Evolutionary conservation across 2,888 invertebrate species (phyloP).

Genomic region (Drosophila gaucha): DNA sequence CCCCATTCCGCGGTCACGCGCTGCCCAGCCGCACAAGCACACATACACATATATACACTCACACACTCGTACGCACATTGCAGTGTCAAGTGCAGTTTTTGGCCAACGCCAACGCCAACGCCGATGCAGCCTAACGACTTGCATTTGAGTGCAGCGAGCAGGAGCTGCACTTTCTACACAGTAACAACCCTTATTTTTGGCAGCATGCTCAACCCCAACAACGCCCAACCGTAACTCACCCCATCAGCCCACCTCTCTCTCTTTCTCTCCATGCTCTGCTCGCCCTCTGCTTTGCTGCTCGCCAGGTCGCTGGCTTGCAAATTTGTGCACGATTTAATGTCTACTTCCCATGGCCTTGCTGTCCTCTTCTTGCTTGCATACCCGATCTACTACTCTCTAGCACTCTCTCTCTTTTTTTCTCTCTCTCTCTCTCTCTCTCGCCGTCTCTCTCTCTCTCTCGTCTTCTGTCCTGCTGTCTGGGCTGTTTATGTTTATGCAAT

Average conservation of each 20-base stretch:
- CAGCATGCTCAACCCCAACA: conserved; percentile 16
- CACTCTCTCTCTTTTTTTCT: neutral
- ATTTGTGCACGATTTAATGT: conserved; percentile 65
- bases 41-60: conserved; percentile 5
- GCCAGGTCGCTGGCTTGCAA: conserved; percentile 43
- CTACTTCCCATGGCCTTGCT: conserved; percentile 41
- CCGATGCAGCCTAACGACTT: conserved; percentile 25
- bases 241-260: conserved; percentile 4
- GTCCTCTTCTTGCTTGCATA: conserved; percentile 15
- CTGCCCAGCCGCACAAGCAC: conserved; percentile 6
- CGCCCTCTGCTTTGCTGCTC: conserved; percentile 6
- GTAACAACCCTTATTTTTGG: conserved; percentile 71
- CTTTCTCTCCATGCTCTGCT: neutral
- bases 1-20: conserved; percentile 45
- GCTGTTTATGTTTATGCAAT: conserved; percentile 52
- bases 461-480: conserved; percentile 34
- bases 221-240: conserved; percentile 10
- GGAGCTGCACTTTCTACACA: conserved; percentile 59
- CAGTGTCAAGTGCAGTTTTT: conserved; percentile 58
- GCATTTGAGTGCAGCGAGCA: conserved; percentile 42
- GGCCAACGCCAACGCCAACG: conserved; percentile 15
- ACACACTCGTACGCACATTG: conserved; percentile 2
- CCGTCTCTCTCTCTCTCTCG: conserved; percentile 13
- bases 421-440: neutral
- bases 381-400: conserved; percentile 10